Evolutionary conservation across 2,113 vertebrate species (phyloP), one percentile per base, ranked within the genome.

Genomic region (Tichodroma muraria): DNA sequence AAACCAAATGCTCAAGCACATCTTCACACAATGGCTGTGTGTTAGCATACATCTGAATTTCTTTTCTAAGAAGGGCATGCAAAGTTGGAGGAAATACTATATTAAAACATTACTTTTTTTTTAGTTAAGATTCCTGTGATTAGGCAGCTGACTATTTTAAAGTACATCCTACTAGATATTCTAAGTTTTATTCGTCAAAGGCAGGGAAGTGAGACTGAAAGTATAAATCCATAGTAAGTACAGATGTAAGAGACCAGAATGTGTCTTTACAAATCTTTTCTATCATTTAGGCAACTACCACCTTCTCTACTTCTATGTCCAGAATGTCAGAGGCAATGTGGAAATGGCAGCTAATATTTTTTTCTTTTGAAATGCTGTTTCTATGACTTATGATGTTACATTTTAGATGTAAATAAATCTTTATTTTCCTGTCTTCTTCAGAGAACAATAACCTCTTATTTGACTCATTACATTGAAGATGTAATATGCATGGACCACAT

Each of bases 341-440:
- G 28, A 91, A 60, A 33, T 35, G 24, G 3, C 7, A 73, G 31
- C 17, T 80, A 50, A 59, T 9, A 18, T 47, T 56, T 30, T 60
- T 89, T 83, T 56, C 22, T 23, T 96, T 72, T 47, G 60, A 78
- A 53, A 93, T 73, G 15, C 30, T 50, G 19, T 92, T 83, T 90
- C 65, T 54, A 35, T 94, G 49, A 61, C 47, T 93, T 84, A 88
- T 88, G 75, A 50, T 65, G 10, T 90, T 87, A 90, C 6, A 4
- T 84, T 11, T 50, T 44, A 66, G 12, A 59, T 52, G 52, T 50
- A 80, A 88, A 73, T 61, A 95, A 94, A 93, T 94, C 44, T 88
- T 66, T 85, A 90, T 25, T 65, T 95, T 94, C 35, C 25, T 71
- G 50, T 78, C 94, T 92, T 90, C 75, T 96, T 85, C 73, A 91